Conservation (phyloP, 2,797 vertebrate species). For the Okamejei kenojei region DNA sequence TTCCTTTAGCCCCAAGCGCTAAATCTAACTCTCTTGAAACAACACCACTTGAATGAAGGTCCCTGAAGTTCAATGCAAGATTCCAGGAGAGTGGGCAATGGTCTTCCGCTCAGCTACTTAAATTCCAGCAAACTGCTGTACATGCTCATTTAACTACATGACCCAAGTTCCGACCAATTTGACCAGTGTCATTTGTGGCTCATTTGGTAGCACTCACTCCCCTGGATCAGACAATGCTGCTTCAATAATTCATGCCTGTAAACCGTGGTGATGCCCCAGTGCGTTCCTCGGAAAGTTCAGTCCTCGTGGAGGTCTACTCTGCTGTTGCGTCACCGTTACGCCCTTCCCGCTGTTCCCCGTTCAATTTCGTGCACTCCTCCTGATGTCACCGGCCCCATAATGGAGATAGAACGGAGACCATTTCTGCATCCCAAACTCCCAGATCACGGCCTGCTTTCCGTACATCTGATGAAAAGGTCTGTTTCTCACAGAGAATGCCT, state of each 20-base stretch:
- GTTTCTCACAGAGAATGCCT: neutral
- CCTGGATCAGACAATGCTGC: too few relatives aligned
- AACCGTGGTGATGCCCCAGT: neutral
- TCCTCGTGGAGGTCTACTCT: neutral
- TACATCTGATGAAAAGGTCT: neutral
- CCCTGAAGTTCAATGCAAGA: neutral
- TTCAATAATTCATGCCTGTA: neutral
- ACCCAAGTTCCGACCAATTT: neutral
- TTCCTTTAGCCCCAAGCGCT: too few relatives aligned
- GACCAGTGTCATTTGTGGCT: neutral
- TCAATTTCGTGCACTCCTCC: too few relatives aligned
- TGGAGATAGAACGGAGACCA: too few relatives aligned
- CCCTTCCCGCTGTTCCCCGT: too few relatives aligned
- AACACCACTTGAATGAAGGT: neutral
- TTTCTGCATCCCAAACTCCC: too few relatives aligned
- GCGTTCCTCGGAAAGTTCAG: neutral
- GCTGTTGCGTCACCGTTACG: too few relatives aligned
- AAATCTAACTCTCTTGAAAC: too few relatives aligned
- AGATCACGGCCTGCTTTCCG: neutral
- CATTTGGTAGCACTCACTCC: too few relatives aligned
- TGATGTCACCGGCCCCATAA: too few relatives aligned
- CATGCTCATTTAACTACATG: neutral
- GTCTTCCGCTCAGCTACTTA: neutral
- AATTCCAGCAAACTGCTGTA: neutral
- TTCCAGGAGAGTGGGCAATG: neutral